phyloP scores from a whole-genome alignment of 2,888 invertebrate genomes.

The Pachymerium ferrugineum region DNA sequence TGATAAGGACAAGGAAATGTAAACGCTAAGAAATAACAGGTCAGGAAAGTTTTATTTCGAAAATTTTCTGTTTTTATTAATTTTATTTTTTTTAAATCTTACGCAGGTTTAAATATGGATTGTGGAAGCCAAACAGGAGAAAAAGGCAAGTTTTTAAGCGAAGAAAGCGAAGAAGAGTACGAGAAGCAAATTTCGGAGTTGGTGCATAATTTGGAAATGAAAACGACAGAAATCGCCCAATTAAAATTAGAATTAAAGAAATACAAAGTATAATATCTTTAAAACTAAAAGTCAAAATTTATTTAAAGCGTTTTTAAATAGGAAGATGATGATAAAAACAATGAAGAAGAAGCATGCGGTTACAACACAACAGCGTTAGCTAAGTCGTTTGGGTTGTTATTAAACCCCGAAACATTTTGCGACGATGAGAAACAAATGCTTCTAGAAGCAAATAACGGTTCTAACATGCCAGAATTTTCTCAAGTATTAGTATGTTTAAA shows the following conservation, averaged over 20 bases:
- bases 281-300: neutral
- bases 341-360: neutral
- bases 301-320: neutral
- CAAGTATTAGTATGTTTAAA: slow-evolving; percentile 37
- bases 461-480: slow-evolving; percentile 39
- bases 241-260: slow-evolving; percentile 49
- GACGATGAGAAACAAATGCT: slow-evolving; percentile 49
- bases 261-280: slow-evolving; percentile 41
- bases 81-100: too few relatives aligned
- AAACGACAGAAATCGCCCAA: slow-evolving; percentile 51
- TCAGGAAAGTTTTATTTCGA: too few relatives aligned
- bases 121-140: too few relatives aligned
- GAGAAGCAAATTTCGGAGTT: slow-evolving; percentile 50
- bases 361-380: neutral
- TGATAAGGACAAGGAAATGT: too few relatives aligned
- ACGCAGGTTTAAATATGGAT: too few relatives aligned
- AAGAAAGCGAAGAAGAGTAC: slow-evolving; percentile 47
- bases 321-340: neutral
- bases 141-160: too few relatives aligned
- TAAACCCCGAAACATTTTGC: slow-evolving; percentile 46
- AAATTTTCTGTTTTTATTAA: too few relatives aligned
- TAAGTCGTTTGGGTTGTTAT: slow-evolving; percentile 46
- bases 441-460: slow-evolving; percentile 40
- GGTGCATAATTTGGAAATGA: slow-evolving; percentile 47
- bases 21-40: too few relatives aligned